phyloP scores from a whole-genome alignment of 2,888 invertebrate species.

The Lagria hirta region DNA sequence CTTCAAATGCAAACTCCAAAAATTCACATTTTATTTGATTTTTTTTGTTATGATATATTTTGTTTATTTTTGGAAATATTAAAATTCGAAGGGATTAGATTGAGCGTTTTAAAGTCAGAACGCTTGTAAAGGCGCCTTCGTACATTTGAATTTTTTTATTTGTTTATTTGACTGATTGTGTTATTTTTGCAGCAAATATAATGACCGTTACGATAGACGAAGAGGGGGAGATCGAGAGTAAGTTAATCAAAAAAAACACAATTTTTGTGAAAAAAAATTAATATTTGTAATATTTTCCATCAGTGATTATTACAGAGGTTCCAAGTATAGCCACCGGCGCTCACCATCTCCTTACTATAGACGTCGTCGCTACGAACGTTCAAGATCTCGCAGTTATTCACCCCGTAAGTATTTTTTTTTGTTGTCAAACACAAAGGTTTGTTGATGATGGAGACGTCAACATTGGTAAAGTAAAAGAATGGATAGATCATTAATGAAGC shows the following conservation, averaged over 20 bases:
- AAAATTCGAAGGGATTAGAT: constrained; percentile 29
- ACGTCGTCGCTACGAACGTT: constrained; percentile 41
- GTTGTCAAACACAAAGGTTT: too few relatives aligned
- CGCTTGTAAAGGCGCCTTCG: constrained; percentile 34
- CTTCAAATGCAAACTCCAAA: constrained; percentile 2
- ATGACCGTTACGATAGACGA: constrained; percentile 42
- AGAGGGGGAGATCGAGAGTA: constrained; percentile 45
- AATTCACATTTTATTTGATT: too few relatives aligned
- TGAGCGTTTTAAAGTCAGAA: constrained; percentile 28
- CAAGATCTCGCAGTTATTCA: constrained; percentile 46
- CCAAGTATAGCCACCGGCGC: constrained; percentile 39
- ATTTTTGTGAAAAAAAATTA: constrained; percentile 3
- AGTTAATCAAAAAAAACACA: too few relatives aligned
- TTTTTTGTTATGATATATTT: too few relatives aligned
- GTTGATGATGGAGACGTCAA: too few relatives aligned
- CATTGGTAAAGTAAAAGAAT: too few relatives aligned
- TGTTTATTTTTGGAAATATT: constrained; percentile 21
- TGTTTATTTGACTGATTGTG: too few relatives aligned
- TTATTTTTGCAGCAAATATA: constrained; percentile 43
- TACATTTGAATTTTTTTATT: constrained; percentile 23
- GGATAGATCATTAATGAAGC: too few relatives aligned
- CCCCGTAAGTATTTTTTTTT: constrained; percentile 44
- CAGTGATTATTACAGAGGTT: constrained; percentile 42
- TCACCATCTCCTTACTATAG: constrained; percentile 46
- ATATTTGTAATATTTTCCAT: constrained; percentile 24